A percentile compares a stretch with the other conserved stretches of the same genome.
phyloP scores from a whole-genome alignment of 2,888 invertebrate genomes.

The Creontiades dilutus region DNA sequence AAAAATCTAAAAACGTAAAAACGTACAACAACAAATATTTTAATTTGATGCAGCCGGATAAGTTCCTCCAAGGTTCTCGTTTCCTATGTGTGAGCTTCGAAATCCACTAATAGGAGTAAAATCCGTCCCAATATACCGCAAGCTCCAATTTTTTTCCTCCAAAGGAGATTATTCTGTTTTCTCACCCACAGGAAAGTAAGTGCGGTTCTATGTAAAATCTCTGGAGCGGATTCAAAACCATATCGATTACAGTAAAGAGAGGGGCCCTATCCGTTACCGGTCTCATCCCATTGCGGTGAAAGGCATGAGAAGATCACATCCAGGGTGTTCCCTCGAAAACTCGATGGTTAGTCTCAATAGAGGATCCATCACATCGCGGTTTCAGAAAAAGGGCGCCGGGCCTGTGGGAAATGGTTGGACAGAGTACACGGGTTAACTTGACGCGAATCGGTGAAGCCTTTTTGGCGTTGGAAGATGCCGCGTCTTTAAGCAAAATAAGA shows the following conservation, averaged over 20 bases:
- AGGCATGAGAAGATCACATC: conserved; percentile 66
- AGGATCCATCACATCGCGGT: conserved; percentile 56
- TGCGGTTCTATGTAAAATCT: background rate
- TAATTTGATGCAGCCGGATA: no score
- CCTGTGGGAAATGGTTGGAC: conserved; percentile 42
- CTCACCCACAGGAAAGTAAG: background rate
- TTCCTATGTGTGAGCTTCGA: no score
- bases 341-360: conserved; percentile 63
- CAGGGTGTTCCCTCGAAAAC: conserved; percentile 56
- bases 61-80: no score
- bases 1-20: no score
- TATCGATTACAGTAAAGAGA: conserved; percentile 53
- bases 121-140: background rate
- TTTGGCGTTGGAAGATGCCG: conserved; percentile 28
- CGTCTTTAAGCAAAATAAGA: conserved; percentile 30
- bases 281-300: conserved; percentile 63
- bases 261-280: conserved; percentile 44
- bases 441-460: conserved; percentile 43
- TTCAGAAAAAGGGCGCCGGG: conserved; percentile 47
- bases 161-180: conserved; percentile 27
- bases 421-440: background rate
- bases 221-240: conserved; percentile 45
- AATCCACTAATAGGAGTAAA: background rate
- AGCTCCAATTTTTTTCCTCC: background rate
- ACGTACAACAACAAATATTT: no score